Evolutionary conservation across 2,797 vertebrate species (phyloP).

Genomic region (Rhinophrynus dorsalis): DNA sequence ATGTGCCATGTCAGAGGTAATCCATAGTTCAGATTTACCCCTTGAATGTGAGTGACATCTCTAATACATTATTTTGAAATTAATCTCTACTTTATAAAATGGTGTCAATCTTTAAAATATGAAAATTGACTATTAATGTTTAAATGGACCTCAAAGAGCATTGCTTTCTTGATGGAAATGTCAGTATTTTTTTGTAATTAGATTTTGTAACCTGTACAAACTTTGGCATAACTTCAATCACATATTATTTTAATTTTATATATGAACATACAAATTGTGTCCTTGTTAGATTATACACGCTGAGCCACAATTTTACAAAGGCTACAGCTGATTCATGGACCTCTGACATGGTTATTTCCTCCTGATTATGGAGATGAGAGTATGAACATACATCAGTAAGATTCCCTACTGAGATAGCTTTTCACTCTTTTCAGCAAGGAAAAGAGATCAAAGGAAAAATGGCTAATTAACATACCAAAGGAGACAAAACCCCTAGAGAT

Average conservation of each 20-base stretch:
- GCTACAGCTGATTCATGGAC: constrained; percentile 66
- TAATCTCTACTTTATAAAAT: too few species aligned
- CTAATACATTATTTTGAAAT: too few species aligned
- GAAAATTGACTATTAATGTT: constrained; percentile 26
- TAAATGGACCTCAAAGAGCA: constrained; percentile 9
- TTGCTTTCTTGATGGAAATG: constrained; percentile 4
- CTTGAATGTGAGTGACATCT: too few species aligned
- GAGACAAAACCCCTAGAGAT: constrained; percentile 78
- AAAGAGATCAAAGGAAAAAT: constrained; percentile 78
- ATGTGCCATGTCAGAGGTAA: too few species aligned
- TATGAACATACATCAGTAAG: constrained; percentile 71
- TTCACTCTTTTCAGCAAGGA: constrained; percentile 74
- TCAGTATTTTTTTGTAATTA: background rate
- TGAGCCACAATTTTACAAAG: constrained; percentile 58
- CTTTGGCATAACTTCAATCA: constrained; percentile 17
- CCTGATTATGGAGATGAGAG: constrained; percentile 80
- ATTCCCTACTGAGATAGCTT: constrained; percentile 79
- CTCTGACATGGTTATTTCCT: constrained; percentile 72
- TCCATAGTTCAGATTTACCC: too few species aligned
- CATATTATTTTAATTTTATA: constrained; percentile 16
- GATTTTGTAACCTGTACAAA: background rate
- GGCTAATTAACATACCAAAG: constrained; percentile 82
- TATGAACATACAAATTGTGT: constrained; percentile 11
- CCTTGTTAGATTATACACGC: constrained; percentile 9
- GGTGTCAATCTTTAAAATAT: too few species aligned